Evolutionary conservation across 2,113 vertebrate genomes (phyloP).

Genomic region (Pseudopipra pipra): DNA sequence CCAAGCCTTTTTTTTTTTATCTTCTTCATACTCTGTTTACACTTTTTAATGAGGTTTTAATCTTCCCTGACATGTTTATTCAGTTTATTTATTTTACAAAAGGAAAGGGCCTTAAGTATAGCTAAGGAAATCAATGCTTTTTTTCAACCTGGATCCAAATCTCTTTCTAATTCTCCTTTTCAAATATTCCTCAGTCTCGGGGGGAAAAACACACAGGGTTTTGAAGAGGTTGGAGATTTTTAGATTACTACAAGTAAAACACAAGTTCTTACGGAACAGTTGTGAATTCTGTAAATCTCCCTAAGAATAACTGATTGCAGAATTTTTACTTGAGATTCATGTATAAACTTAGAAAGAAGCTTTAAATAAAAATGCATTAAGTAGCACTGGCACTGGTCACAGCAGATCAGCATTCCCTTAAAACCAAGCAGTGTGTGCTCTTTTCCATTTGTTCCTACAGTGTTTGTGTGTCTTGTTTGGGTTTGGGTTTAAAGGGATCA

Average conservation of each 20-base stretch:
- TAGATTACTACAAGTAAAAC: not conserved
- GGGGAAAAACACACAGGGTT: not conserved
- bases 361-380: not conserved
- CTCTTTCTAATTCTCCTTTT: not conserved
- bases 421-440: not conserved
- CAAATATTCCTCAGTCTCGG: not conserved
- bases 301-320: not conserved
- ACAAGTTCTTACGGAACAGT: not conserved
- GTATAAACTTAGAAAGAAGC: not conserved
- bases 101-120: slow-evolving; percentile 21
- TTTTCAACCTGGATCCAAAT: not conserved
- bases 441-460: not conserved
- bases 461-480: not conserved
- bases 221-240: not conserved
- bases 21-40: slow-evolving; percentile 50
- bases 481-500: not conserved
- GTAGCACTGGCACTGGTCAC: not conserved
- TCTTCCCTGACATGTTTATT: slow-evolving; percentile 60
- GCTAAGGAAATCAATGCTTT: slow-evolving; percentile 26
- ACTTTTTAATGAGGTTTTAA: slow-evolving; percentile 69
- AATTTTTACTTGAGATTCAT: not conserved
- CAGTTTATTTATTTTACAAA: slow-evolving; percentile 60
- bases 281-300: not conserved
- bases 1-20: not conserved
- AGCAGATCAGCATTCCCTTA: not conserved